Base-by-base conservation (phyloP, 2,888 invertebrate genomes). In the Drosophila greeni region DNA sequence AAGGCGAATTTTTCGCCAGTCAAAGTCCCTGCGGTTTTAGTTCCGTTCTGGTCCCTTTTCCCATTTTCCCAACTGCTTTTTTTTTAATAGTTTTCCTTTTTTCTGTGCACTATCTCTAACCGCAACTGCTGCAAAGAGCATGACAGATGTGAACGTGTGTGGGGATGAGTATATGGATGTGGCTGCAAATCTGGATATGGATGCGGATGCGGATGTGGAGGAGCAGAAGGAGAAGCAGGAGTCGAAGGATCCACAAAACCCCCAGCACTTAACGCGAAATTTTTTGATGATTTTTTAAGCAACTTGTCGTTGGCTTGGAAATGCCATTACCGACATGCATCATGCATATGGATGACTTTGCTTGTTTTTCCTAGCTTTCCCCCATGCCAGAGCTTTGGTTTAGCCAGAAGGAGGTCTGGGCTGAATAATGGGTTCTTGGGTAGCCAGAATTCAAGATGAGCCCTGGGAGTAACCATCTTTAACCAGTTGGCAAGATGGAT, bases 51-150 rank as follows among this genome's bases (percentile, higher is more conserved):
- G 16, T 45, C 47, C 53, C 42, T 60, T 40, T 20, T 24, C 24
- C 20, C 18, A 26, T n/a, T 42, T 45, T 39, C 26, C 5, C 5
- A 3, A 3, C 16, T 4, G 7, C 12, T 43, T 29, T 43, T 42
- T 40, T 16, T 7, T 1, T 0, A 4, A 23, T 42, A 42, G 23
- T 42, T 42, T 42, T 42, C 20, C 12, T 37, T 18, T 53, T 59
- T 43, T 37, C 34, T 37, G 29, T 48, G 45, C 52, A 43, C 18
- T 58, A 37, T 45, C 48, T 49, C 36, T 59, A 49, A 60, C 72
- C 75, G 48, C 74, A 69, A 64, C 60, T 60, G 60, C 56, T 53
- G 72, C 79, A 79, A 79, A 84, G 79, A 66, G 84, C 84, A 79
- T 84, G 39, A 48, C 58, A 70, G 65, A 79, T 83, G 70, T 59